Percentiles rank a stretch among this genome's conserved stretches.
These are phyloP conservation scores for Nesoenas mayeri DNA, from an alignment of 2,113 vertebrate genomes.

Conservation along the genomic window DNA sequence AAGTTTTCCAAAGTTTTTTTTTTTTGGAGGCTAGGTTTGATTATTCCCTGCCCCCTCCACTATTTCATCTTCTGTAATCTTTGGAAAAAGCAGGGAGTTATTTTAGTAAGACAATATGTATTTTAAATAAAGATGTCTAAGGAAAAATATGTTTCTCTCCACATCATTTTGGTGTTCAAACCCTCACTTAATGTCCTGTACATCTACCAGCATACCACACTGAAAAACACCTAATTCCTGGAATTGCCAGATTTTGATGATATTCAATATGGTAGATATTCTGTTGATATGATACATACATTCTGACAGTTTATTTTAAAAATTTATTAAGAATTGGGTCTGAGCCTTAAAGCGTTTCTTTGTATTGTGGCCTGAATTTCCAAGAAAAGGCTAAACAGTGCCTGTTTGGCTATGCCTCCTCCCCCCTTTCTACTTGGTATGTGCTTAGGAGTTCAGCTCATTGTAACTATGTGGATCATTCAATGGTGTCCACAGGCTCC, in stretches of 20 bases:
- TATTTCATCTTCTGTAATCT: slow-evolving; percentile 58
- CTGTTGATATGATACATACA: background rate
- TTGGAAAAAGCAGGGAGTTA: slow-evolving; percentile 65
- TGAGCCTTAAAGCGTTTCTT: background rate
- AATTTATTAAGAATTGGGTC: background rate
- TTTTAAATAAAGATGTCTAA: slow-evolving; percentile 65
- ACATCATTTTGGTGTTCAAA: slow-evolving; percentile 51
- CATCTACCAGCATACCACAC: slow-evolving; percentile 6
- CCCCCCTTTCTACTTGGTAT: background rate
- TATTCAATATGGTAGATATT: background rate
- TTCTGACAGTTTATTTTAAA: background rate
- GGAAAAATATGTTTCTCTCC: slow-evolving; percentile 56
- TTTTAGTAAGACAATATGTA: slow-evolving; percentile 72
- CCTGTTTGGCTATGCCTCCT: background rate
- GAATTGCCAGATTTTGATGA: background rate
- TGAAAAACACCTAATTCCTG: slow-evolving; percentile 35
- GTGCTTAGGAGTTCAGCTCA: background rate
- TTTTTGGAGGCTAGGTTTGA: slow-evolving; percentile 37
- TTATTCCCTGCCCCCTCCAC: background rate
- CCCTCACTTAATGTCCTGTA: slow-evolving; percentile 36
- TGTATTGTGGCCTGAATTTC: background rate
- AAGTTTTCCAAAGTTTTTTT: slow-evolving; percentile 47
- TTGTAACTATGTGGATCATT: background rate
- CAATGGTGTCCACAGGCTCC: background rate
- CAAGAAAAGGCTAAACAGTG: background rate